Base-by-base conservation (phyloP, 1,140 invertebrate genomes). In the Aradophagus sp. region DNA sequence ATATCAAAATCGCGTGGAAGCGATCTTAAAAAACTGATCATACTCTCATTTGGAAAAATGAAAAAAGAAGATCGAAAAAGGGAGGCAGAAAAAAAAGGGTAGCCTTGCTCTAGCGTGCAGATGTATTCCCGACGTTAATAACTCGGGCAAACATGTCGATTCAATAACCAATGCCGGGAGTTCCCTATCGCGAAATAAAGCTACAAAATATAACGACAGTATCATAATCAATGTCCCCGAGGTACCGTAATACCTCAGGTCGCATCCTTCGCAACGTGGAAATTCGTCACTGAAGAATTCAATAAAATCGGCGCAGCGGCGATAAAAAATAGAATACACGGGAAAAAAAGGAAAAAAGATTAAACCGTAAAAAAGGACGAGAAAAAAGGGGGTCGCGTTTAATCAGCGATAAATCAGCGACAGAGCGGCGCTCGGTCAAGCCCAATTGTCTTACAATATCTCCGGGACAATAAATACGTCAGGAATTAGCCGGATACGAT, bases 401-500 rank as follows among this genome's bases (percentile, higher is more conserved):
- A 56, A 65, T 65, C 50, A 55, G 50, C 35, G 48, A 65, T 65
- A 65, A 65, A 48, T 55, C 61, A 47, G 32, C 27, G 27, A 26
- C 11, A 10, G 7, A 23, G 14, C 23, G 7, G 7, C 11, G 16
- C 14, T 17, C 20, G 39, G 13, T 13, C 23, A 12, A 29, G 6
- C 1, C 11, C 52, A 59, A 67, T 67, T 52, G 63, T 59, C 45
- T 50, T 52, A 44, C 53, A 52, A 65, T 53, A 58, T 58, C 52
- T 31, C 27, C 12, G 4, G 12, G 20, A 58, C 53, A 44, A 67
- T 58, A 58, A 56, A 53, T 55, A 58, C 47, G 47, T 47, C 53
- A 39, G 52, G 53, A 58, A 55, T 70, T 62, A 52, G n/a, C 58
- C 26, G 50, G 44, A 53, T 53, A 41, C 34, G 56, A 70, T 63